A percentile compares a stretch with the other conserved stretches of the same genome.
These are phyloP conservation scores for Drosophila sordidapex DNA, from an alignment of 2,888 invertebrate species.

Conservation along the genomic window DNA sequence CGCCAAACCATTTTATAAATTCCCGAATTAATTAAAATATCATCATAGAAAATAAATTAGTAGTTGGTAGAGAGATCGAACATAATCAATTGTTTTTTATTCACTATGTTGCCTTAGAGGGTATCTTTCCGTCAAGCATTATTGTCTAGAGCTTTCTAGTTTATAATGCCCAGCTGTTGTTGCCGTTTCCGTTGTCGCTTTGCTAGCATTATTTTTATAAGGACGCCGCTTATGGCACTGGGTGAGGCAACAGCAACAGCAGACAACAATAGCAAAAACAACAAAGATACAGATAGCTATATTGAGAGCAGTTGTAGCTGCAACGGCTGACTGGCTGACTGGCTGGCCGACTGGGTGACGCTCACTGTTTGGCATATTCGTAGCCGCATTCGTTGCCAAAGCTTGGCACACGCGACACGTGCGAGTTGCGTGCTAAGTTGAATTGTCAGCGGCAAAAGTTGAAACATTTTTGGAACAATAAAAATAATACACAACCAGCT, in stretches of 20 bases:
- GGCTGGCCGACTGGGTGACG: conserved; percentile 21
- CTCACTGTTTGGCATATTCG: conserved; percentile 23
- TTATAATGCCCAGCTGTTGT: conserved; percentile 42
- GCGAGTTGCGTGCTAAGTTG: conserved; percentile 67
- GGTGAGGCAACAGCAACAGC: conserved; percentile 34
- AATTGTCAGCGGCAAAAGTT: conserved; percentile 69
- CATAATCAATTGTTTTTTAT: too few species aligned
- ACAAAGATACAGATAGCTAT: conserved; percentile 23
- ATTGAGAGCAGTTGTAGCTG: conserved; percentile 51
- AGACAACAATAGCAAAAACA: conserved; percentile 12
- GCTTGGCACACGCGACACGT: conserved; percentile 74
- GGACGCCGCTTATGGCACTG: conserved; percentile 71
- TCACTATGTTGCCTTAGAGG: neutral
- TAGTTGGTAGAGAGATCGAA: neutral
- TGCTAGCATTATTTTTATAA: conserved; percentile 60
- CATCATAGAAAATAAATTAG: neutral
- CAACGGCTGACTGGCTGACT: conserved; percentile 59
- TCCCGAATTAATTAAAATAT: neutral
- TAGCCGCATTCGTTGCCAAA: conserved; percentile 66
- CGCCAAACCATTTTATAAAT: neutral
- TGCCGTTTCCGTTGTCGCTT: conserved; percentile 45
- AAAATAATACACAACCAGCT: conserved; percentile 49
- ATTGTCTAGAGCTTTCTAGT: conserved; percentile 25
- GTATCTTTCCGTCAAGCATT: conserved; percentile 6
- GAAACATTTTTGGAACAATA: conserved; percentile 60